Base-by-base conservation (phyloP, 1,140 invertebrate species). In the Pogonognathellus flavescens region DNA sequence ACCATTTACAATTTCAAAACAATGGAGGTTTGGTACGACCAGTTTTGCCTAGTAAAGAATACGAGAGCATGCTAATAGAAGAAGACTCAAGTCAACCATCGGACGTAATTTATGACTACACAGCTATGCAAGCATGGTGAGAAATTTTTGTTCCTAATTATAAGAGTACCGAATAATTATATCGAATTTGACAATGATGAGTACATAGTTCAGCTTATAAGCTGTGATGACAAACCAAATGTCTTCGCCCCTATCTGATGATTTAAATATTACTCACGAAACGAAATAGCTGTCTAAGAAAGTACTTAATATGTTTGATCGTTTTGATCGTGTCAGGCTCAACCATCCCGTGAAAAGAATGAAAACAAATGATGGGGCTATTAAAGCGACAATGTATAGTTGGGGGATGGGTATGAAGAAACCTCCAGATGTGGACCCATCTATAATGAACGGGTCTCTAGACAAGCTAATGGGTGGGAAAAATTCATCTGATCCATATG, bases 281-380 rank as follows among this genome's bases (percentile, higher is more conserved):
- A 62, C 22, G 11, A 82, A 87, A 62, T 86, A 13, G 10, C n/a
- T n/a, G 53, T 9, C 11, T 4, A 3, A 5, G n/a, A 57, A 57
- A 14, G 2, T 14, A 3, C 8, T 62, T 1, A 18, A 62, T 3
- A 62, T 62, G n/a, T 18, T n/a, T 11, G n/a, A 60, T 49, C 3
- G 16, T 49, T 72, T 49, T 76, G 16, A 16, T 49, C 16, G 1
- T 66, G 82, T 89, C 85, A 95, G 94, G 94, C 92, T 97, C 84
- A 94, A 96, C 90, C 95, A 96, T 92, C 95, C 96, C 0, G 95
- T 97, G 52, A 97, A 97, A 90, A 93, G 94, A 88, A 95, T 96
- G 90, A 96, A 93, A 86, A 88, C 90, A 49, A 86, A 84, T 31
- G 87, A 88, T 59, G 84, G 84, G 9, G n/a, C 20, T 41, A 82